Evolutionary conservation across 2,888 invertebrate species (phyloP).

Genomic region (Orthonychiurus folsomi): DNA sequence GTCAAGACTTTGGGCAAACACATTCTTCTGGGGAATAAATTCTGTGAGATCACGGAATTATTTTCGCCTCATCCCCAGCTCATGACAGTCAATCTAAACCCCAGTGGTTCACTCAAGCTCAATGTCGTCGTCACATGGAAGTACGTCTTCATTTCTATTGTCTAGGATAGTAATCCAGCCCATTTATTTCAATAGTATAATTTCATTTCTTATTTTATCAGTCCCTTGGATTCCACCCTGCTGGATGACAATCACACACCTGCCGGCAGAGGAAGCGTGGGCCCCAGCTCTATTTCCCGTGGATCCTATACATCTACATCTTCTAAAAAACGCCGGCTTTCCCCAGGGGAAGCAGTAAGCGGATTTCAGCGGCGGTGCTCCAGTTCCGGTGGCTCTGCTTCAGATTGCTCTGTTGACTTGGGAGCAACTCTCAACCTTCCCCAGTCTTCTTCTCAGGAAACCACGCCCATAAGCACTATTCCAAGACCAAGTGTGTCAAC

Average conservation of each 20-base stretch:
- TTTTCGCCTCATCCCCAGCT: slow-evolving; percentile 52
- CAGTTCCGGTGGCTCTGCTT: too few relatives aligned
- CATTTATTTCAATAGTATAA: too few relatives aligned
- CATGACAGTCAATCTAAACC: slow-evolving; percentile 53
- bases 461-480: neutral
- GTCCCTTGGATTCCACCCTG: slow-evolving; percentile 37
- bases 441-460: too few relatives aligned
- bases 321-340: slow-evolving; percentile 30
- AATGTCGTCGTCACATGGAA: slow-evolving; percentile 52
- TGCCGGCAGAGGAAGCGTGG: slow-evolving; percentile 3
- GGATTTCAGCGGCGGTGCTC: too few relatives aligned
- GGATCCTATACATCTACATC: too few relatives aligned
- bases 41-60: slow-evolving; percentile 51
- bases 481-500: neutral
- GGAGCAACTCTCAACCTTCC: too few relatives aligned
- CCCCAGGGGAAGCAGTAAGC: too few relatives aligned
- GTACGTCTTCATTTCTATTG: slow-evolving; percentile 33
- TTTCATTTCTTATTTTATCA: neutral
- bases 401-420: too few relatives aligned
- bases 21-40: slow-evolving; percentile 49
- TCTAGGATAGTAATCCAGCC: neutral
- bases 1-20: slow-evolving; percentile 42
- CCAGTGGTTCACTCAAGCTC: slow-evolving; percentile 52
- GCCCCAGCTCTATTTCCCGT: slow-evolving; percentile 4
- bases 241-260: slow-evolving; percentile 12